Conservation (phyloP, 2,888 invertebrate species). For the Prosopocoilus inquinatus region DNA sequence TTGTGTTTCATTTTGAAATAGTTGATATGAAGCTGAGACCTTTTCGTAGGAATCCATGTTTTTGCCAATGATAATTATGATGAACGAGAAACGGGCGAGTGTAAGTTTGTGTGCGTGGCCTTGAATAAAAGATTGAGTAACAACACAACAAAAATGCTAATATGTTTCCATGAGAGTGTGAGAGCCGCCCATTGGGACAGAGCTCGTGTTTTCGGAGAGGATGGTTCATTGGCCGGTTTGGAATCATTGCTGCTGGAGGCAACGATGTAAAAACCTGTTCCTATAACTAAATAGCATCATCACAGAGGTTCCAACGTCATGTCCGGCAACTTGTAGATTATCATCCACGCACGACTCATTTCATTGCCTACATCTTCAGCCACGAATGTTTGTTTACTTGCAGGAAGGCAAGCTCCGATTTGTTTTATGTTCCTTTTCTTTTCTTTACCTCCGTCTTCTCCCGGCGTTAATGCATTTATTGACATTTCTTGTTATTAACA, state of each 20-base stretch:
- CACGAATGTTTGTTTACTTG: no score
- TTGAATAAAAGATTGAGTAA: slow-evolving; percentile 26
- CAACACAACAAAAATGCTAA: slow-evolving; percentile 26
- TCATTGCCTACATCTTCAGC: not conserved
- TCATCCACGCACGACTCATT: slow-evolving; percentile 8
- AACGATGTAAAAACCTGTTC: slow-evolving; percentile 42
- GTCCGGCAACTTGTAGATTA: slow-evolving; percentile 34
- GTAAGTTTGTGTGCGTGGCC: slow-evolving; percentile 12
- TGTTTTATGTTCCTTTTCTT: not conserved
- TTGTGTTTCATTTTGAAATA: no score
- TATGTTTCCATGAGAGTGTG: slow-evolving; percentile 22
- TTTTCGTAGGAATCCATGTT: no score
- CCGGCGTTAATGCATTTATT: no score
- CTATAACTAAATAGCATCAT: slow-evolving; percentile 40
- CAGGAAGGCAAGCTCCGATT: not conserved
- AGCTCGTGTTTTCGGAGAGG: slow-evolving; percentile 28
- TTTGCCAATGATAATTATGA: no score
- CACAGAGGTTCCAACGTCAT: slow-evolving; percentile 34
- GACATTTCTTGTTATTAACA: no score
- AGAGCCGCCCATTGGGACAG: slow-evolving; percentile 25
- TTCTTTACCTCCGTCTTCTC: no score
- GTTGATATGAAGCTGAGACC: no score
- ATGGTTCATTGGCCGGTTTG: slow-evolving; percentile 37
- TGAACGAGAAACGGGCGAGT: not conserved
- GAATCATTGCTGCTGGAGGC: slow-evolving; percentile 38